These are phyloP conservation scores for Coilia nasus DNA, from an alignment of 2,797 vertebrate species.

Conservation along the genomic window DNA sequence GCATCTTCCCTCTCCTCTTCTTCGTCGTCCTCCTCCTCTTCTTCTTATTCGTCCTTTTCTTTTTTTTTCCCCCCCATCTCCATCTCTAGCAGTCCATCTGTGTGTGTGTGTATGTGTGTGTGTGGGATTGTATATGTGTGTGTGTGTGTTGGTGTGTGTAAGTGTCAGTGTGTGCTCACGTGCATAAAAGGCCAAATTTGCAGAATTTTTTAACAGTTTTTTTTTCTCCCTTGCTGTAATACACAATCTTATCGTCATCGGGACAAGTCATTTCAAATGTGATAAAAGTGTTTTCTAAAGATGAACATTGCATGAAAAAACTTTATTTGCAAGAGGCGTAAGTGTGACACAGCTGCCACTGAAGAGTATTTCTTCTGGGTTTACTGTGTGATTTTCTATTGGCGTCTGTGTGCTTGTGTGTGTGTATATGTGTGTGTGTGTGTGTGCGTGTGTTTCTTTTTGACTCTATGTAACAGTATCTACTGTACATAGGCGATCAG, in stretches of 20 bases:
- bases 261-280: not conserved
- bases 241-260: not conserved
- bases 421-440: not conserved
- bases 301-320: too few relatives aligned
- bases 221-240: not conserved
- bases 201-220: not conserved
- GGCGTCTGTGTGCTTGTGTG: not conserved
- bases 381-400: not conserved
- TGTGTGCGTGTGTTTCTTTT: not conserved
- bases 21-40: not conserved
- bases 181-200: not conserved
- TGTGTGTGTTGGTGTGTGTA: not conserved
- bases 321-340: not conserved
- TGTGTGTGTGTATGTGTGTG: not conserved
- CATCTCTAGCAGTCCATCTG: not conserved
- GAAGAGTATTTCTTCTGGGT: not conserved
- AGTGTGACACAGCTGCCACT: not conserved
- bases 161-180: not conserved
- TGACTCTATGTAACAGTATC: not conserved
- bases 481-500: not conserved
- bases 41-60: not conserved
- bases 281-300: not conserved
- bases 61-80: not conserved
- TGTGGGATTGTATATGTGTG: not conserved
- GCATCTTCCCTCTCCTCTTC: not conserved